phyloP scores from a whole-genome alignment of 2,113 vertebrate species.

The Zapus hudsonius region DNA sequence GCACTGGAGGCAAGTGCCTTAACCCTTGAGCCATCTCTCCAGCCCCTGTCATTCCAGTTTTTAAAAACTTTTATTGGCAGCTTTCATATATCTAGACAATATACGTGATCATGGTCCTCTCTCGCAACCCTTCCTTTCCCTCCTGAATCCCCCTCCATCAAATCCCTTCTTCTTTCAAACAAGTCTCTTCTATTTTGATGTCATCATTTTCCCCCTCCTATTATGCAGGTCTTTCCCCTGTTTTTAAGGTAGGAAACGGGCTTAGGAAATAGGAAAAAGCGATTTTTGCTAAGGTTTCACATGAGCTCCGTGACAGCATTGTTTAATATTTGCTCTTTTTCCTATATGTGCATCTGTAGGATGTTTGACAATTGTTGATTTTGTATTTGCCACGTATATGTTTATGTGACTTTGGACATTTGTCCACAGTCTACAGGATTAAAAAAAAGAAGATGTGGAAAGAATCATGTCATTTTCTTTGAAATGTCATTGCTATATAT shows the following conservation, averaged over 20 bases:
- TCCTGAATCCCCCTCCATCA: background rate
- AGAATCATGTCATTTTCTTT: background rate
- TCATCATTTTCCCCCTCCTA: too few species aligned
- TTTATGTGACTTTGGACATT: slow-evolving; percentile 9
- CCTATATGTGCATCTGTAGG: background rate
- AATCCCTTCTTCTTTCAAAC: too few species aligned
- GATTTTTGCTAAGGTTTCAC: background rate
- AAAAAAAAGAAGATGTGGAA: background rate
- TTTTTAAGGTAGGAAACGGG: slow-evolving; percentile 10
- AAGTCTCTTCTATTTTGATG: too few species aligned
- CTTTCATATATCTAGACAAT: too few species aligned
- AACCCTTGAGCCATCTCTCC: too few species aligned
- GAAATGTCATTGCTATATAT: background rate
- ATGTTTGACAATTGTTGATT: background rate
- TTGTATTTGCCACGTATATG: background rate
- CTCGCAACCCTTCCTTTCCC: too few species aligned
- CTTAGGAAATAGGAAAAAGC: background rate
- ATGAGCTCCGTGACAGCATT: background rate
- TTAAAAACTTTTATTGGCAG: too few species aligned
- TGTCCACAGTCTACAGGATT: slow-evolving; percentile 6
- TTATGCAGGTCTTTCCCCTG: background rate
- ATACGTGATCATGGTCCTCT: too few species aligned
- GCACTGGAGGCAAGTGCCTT: too few species aligned
- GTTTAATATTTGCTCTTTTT: background rate
- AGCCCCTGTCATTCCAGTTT: too few species aligned